Evolutionary conservation across 2,113 vertebrate genomes (phyloP).

Genomic region (Rhinichthys klamathensis): DNA sequence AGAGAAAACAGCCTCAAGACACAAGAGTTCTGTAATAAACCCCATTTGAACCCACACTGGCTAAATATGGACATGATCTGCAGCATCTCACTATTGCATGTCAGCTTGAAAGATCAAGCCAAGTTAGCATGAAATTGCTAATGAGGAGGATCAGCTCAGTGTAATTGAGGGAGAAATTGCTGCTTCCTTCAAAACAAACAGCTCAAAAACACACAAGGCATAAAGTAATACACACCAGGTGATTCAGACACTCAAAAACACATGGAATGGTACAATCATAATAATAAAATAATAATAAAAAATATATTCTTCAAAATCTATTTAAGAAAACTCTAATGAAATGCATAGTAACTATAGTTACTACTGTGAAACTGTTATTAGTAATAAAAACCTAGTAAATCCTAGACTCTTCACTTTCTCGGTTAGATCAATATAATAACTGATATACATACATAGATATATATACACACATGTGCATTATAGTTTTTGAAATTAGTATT

Average conservation of each 20-base stretch:
- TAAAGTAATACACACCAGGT: neutral
- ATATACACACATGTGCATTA: too few relatives aligned
- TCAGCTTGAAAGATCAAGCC: conserved; percentile 37
- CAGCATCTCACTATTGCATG: neutral
- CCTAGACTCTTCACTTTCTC: neutral
- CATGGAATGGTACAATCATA: neutral
- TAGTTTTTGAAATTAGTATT: too few relatives aligned
- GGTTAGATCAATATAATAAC: neutral
- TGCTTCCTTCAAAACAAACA: conserved; percentile 40
- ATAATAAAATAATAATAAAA: neutral
- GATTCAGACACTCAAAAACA: neutral
- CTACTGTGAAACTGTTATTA: neutral
- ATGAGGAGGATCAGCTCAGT: conserved; percentile 40
- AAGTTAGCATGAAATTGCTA: conserved; percentile 48
- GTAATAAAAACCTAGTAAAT: neutral
- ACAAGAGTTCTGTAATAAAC: neutral
- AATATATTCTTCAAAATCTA: neutral
- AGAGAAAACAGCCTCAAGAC: neutral
- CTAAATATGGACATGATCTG: conserved; percentile 11
- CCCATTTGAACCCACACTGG: neutral
- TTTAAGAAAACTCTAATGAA: neutral
- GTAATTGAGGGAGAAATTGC: conserved; percentile 44
- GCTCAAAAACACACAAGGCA: neutral
- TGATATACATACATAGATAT: too few relatives aligned
- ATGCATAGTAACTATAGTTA: neutral